phyloP scores from a whole-genome alignment of 2,113 vertebrate species.

The Astur gentilis region DNA sequence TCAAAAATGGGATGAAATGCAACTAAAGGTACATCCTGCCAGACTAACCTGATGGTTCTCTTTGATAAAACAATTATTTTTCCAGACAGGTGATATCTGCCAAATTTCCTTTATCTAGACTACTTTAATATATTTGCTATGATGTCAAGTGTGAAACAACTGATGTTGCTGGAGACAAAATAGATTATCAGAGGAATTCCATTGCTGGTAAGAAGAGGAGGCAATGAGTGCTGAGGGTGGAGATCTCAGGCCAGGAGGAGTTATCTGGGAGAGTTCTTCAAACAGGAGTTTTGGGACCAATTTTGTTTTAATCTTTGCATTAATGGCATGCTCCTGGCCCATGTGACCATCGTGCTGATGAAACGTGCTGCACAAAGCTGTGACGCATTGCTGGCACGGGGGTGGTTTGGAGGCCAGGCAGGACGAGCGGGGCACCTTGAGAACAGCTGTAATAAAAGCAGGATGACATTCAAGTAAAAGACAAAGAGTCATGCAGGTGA shows the following conservation, averaged over 20 bases:
- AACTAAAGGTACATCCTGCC: constrained; percentile 24
- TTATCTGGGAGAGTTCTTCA: background rate
- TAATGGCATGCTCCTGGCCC: background rate
- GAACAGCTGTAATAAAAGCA: background rate
- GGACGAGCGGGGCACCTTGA: background rate
- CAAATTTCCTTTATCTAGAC: constrained; percentile 47
- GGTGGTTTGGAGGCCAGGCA: background rate
- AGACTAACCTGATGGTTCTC: constrained; percentile 25
- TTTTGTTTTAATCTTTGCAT: background rate
- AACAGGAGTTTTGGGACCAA: background rate
- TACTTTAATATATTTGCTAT: constrained; percentile 41
- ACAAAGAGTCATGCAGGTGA: constrained; percentile 6
- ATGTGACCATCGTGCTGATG: background rate
- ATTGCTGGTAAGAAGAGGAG: background rate
- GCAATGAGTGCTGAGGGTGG: background rate
- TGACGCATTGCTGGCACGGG: background rate
- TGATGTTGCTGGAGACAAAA: constrained; percentile 25
- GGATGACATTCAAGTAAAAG: constrained; percentile 44
- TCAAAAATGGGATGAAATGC: constrained; percentile 52
- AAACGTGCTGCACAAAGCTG: background rate
- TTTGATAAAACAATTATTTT: constrained; percentile 62
- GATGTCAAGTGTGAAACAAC: constrained; percentile 45
- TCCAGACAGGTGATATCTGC: constrained; percentile 58
- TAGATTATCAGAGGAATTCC: background rate
- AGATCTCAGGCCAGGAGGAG: background rate